Evolutionary conservation across 2,113 vertebrate genomes (phyloP).

Genomic region (Carettochelys insculpta): DNA sequence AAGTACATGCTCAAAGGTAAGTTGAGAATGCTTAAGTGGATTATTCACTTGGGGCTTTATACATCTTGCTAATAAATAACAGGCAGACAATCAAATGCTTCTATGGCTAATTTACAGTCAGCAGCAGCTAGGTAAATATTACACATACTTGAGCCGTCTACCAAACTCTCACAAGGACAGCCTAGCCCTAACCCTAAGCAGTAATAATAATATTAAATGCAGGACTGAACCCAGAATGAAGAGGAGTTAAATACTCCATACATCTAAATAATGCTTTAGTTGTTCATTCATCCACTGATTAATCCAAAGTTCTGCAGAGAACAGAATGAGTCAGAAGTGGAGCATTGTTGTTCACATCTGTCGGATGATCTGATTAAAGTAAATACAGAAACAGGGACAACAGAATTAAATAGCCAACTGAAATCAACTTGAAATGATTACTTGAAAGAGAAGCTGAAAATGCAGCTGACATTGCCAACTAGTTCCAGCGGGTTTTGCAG

Average conservation of each 20-base stretch:
- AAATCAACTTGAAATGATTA: slow-evolving; percentile 5
- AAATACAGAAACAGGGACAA: background rate
- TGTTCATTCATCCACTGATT: background rate
- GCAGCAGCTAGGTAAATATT: background rate
- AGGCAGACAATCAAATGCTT: background rate
- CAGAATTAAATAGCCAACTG: background rate
- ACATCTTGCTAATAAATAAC: background rate
- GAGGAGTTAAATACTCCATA: background rate
- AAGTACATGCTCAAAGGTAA: background rate
- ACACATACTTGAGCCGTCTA: background rate
- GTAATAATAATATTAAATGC: background rate
- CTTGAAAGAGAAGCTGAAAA: background rate
- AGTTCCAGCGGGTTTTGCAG: background rate
- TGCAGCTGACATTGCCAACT: background rate
- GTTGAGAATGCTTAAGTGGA: background rate
- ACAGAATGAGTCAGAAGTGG: background rate
- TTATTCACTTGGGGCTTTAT: background rate
- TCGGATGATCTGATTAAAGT: background rate
- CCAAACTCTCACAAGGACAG: too few species aligned
- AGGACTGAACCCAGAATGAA: background rate
- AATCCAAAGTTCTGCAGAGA: background rate
- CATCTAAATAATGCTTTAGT: background rate
- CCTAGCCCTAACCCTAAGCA: background rate
- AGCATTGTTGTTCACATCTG: slow-evolving; percentile 43
- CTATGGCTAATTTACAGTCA: background rate